A percentile compares a stretch with the other conserved stretches of the same genome.
phyloP scores from a whole-genome alignment of 2,888 invertebrate species.

The Drosophila sordidula region DNA sequence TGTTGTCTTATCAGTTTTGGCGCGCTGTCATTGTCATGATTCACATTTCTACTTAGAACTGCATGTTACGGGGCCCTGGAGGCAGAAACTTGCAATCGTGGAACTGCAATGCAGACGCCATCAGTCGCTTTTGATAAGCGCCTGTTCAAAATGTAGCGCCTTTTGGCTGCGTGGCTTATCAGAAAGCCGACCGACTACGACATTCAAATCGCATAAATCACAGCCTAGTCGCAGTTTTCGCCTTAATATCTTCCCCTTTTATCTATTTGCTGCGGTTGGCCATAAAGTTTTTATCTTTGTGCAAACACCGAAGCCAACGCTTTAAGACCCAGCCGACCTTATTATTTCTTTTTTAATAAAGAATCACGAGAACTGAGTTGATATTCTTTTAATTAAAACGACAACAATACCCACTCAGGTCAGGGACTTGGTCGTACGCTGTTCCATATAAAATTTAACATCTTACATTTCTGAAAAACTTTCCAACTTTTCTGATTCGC shows the following conservation, averaged over 20 bases:
- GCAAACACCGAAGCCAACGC: slow-evolving; percentile 70
- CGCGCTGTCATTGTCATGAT: slow-evolving; percentile 51
- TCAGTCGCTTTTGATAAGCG: slow-evolving; percentile 52
- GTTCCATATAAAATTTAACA: slow-evolving; percentile 5
- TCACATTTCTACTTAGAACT: slow-evolving; percentile 56
- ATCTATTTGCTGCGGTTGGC: slow-evolving; percentile 72
- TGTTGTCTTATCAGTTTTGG: slow-evolving; percentile 67
- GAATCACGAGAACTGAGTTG: slow-evolving; percentile 43
- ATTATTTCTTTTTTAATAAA: slow-evolving; percentile 53
- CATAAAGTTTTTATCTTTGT: slow-evolving; percentile 77
- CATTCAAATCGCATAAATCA: slow-evolving; percentile 76
- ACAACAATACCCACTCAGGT: slow-evolving; percentile 33
- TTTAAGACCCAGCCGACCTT: slow-evolving; percentile 75
- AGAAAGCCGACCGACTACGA: slow-evolving; percentile 56
- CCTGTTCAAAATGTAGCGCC: slow-evolving; percentile 38
- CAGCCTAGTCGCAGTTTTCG: slow-evolving; percentile 73
- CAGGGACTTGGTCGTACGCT: slow-evolving; percentile 31
- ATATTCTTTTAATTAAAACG: slow-evolving; percentile 67
- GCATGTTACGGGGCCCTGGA: slow-evolving; percentile 49
- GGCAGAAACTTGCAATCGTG: slow-evolving; percentile 11
- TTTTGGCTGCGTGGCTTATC: slow-evolving; percentile 72
- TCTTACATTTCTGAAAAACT: neutral
- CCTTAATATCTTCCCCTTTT: slow-evolving; percentile 68
- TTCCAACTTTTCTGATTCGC: neutral
- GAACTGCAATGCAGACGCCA: slow-evolving; percentile 52